These are phyloP conservation scores for Gambusia holbrooki DNA, from an alignment of 2,113 vertebrate genomes.

Conservation along the genomic window DNA sequence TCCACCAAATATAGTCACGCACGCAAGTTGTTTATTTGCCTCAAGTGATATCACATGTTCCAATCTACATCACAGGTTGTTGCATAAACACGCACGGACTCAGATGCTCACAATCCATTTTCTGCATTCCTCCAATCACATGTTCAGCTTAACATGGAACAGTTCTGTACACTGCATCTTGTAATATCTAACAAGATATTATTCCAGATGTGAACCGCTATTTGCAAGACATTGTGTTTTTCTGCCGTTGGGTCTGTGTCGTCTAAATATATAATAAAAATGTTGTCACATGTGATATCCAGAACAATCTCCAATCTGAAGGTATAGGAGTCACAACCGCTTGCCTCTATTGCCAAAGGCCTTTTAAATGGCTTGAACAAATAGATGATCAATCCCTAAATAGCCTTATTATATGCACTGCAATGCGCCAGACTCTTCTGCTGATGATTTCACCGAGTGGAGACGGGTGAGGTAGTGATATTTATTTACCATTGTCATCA, in stretches of 20 bases:
- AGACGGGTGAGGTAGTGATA: conserved; percentile 45
- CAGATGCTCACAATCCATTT: conserved; percentile 4
- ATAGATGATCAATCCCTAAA: conserved; percentile 61
- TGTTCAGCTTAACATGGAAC: background rate
- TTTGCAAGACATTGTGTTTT: background rate
- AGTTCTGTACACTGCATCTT: background rate
- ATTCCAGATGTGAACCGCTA: background rate
- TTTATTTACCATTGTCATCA: conserved; percentile 49
- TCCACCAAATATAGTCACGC: conserved; percentile 18
- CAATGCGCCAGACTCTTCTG: conserved; percentile 38
- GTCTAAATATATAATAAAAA: conserved; percentile 18
- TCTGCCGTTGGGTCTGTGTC: background rate
- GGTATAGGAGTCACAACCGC: conserved; percentile 39
- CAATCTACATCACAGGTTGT: conserved; percentile 25
- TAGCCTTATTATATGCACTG: conserved; percentile 65
- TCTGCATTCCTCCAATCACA: conserved; percentile 24
- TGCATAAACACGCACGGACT: conserved; percentile 32
- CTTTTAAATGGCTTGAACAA: conserved; percentile 26
- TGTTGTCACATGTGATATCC: conserved; percentile 32
- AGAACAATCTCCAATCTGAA: conserved; percentile 19
- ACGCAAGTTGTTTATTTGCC: conserved; percentile 41
- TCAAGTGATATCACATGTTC: conserved; percentile 44
- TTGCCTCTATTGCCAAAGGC: conserved; percentile 43
- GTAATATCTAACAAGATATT: background rate
- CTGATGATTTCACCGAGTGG: conserved; percentile 36